Evolutionary conservation across 2,888 invertebrate species (phyloP).

Genomic region (Microctonus aethiopoides): DNA sequence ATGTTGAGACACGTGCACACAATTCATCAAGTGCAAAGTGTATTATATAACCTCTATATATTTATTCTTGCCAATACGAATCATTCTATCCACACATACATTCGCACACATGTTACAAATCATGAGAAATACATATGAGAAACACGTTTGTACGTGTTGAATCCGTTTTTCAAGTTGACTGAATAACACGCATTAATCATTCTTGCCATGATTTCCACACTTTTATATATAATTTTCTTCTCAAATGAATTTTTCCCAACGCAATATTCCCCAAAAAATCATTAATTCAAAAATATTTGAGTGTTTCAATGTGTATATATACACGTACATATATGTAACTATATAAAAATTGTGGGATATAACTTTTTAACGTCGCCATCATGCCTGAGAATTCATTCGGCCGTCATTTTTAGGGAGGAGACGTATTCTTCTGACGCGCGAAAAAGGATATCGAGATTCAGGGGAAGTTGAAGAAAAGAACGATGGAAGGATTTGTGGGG

Average conservation of each 20-base stretch:
- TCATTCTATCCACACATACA: conserved; percentile 22
- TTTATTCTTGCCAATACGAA: conserved; percentile 23
- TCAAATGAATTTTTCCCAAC: background rate
- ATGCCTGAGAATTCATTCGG: background rate
- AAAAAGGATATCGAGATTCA: conserved; percentile 16
- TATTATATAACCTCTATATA: background rate
- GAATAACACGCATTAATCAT: conserved; percentile 28
- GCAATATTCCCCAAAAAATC: background rate
- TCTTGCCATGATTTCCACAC: conserved; percentile 8
- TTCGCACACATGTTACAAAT: conserved; percentile 45
- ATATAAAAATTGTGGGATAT: background rate
- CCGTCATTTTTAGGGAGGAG: background rate
- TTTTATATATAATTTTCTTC: too few species aligned
- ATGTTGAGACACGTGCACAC: conserved; percentile 62
- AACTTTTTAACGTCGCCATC: conserved; percentile 7
- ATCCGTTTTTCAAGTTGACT: conserved; percentile 24
- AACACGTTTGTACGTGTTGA: background rate
- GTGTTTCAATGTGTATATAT: background rate
- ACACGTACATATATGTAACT: too few species aligned
- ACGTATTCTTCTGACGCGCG: background rate
- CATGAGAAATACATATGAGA: background rate
- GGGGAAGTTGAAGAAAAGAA: background rate
- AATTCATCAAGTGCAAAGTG: conserved; percentile 61
- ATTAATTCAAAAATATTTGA: background rate
- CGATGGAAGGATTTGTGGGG: background rate